Base-by-base conservation (phyloP, 2,797 vertebrate species). In the Brachyalestes nurse region DNA sequence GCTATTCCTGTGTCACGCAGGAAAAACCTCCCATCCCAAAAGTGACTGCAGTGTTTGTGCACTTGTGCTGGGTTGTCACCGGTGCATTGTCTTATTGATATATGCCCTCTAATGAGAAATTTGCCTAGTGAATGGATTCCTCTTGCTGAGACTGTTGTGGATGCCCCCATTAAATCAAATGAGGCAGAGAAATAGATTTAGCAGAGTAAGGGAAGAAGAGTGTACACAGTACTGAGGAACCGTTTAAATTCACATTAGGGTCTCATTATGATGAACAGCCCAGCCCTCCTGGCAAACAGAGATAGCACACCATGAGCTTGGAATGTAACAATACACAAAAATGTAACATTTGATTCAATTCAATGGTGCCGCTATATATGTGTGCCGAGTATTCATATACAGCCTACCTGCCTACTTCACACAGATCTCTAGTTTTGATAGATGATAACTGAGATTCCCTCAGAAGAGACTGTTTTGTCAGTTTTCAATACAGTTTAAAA, bases 21-120 rank as follows among this genome's bases (percentile, higher is more conserved):
- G 7, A 71, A 38, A 53, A 28, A 4, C 14, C 8, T 53, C 23
- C 49, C 45, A 64, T 42, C 14, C 16, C 28, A n/a, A 19, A 42
- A 53, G 17, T 47, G 25, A 45, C 7, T n/a, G 34, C 47, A 79
- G 60, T 64, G 47, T 9, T 3, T 80, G 34, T 45, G 38, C 61
- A 78, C 34, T 45, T 45, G 49, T 79, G 58, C 64, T 14, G 77
- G 79, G 81, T 82, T 87, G 80, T 88, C 85, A 87, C 40, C 72
- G 58, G 74, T 58, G 86, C 53, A 58, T 38, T 73, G 28, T 57
- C 53, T 42, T 42, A 58, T 17, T 55, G 25, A 86, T 85, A 79
- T 55, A 70, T 87, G 53, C 79, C 83, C 84, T 90, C 84, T 90
- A 90, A 92, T 89, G 89, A 92, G 89, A 86, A 82, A 86, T 90